phyloP scores from a whole-genome alignment of 2,113 vertebrate genomes.

The Ptychochromis oligacanthus region DNA sequence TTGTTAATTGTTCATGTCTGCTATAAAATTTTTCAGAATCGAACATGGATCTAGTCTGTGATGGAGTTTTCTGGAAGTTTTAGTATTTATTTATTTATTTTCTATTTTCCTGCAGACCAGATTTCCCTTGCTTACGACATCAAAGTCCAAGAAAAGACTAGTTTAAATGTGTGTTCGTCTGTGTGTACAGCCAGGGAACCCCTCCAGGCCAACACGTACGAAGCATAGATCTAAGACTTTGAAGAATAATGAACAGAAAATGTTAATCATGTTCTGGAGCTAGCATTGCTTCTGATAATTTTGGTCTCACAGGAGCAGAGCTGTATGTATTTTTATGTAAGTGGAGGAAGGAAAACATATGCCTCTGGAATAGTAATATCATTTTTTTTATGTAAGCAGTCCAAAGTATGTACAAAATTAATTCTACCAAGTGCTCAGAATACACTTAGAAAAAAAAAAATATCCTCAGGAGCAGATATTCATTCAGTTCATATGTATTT shows the following conservation, averaged over 20 bases:
- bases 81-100: background rate
- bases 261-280: slow-evolving; percentile 58
- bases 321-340: slow-evolving; percentile 41
- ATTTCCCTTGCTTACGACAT: slow-evolving; percentile 31
- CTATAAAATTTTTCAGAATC: background rate
- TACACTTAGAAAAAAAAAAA: background rate
- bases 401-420: background rate
- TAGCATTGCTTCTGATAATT: slow-evolving; percentile 53
- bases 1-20: background rate
- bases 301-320: slow-evolving; percentile 40
- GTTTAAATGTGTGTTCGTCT: background rate
- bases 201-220: slow-evolving; percentile 38
- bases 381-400: slow-evolving; percentile 30
- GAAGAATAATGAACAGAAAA: slow-evolving; percentile 61
- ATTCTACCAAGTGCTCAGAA: slow-evolving; percentile 4
- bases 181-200: slow-evolving; percentile 8
- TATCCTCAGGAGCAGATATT: background rate
- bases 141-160: slow-evolving; percentile 28
- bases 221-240: slow-evolving; percentile 53
- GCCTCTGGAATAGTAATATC: slow-evolving; percentile 43
- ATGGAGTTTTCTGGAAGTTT: slow-evolving; percentile 7
- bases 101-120: background rate
- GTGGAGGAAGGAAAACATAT: slow-evolving; percentile 32
- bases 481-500: slow-evolving; percentile 6
- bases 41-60: background rate